phyloP scores from a whole-genome alignment of 2,888 invertebrate genomes.

The Hirtodrosophila alboralis region DNA sequence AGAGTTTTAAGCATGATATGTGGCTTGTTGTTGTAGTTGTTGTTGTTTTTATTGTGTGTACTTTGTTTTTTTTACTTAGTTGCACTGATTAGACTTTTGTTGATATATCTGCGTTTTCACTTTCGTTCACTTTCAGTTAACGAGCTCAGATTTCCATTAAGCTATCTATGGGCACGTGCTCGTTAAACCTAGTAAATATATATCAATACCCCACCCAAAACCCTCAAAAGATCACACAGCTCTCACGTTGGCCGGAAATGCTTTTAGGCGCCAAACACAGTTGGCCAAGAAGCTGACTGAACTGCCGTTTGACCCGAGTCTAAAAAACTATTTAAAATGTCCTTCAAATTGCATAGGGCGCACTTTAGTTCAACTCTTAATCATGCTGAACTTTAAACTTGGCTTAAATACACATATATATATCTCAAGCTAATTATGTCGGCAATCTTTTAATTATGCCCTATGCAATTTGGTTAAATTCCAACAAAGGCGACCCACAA shows the following conservation, averaged over 20 bases:
- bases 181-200: constrained; percentile 19
- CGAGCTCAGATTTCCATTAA: constrained; percentile 59
- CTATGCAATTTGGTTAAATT: constrained; percentile 53
- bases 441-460: constrained; percentile 74
- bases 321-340: constrained; percentile 14
- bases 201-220: background rate
- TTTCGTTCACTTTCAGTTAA: constrained; percentile 60
- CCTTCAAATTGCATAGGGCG: constrained; percentile 47
- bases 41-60: constrained; percentile 50
- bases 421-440: constrained; percentile 63
- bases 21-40: constrained; percentile 53
- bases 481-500: constrained; percentile 46
- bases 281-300: constrained; percentile 37
- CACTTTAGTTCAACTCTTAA: constrained; percentile 9
- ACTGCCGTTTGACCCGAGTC: constrained; percentile 3
- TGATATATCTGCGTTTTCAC: constrained; percentile 61
- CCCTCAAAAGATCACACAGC: constrained; percentile 12
- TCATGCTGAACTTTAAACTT: constrained; percentile 53
- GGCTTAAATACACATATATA: constrained; percentile 1
- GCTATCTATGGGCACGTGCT: constrained; percentile 54
- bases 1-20: constrained; percentile 74
- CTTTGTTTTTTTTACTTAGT: constrained; percentile 43
- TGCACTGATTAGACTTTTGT: constrained; percentile 66
- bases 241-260: constrained; percentile 51
- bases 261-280: constrained; percentile 31